Evolutionary conservation across 1,140 invertebrate genomes (phyloP).

Genomic region (Drosophila asahinai): DNA sequence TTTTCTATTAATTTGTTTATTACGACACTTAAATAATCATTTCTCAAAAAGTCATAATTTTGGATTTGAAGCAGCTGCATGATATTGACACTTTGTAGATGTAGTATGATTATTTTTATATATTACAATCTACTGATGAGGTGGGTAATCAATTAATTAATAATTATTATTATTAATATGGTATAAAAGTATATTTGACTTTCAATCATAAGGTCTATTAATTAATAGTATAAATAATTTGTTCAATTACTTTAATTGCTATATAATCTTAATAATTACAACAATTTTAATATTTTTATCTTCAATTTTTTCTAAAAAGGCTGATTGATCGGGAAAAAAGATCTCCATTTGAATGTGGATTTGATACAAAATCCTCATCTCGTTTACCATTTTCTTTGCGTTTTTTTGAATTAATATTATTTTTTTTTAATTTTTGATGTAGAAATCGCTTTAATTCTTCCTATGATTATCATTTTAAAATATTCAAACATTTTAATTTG

Average conservation of each 20-base stretch:
- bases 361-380: constrained; percentile 86
- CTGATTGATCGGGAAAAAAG: constrained; percentile 87
- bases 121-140: constrained; percentile 89
- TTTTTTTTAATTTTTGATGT: constrained; percentile 88
- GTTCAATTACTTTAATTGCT: constrained; percentile 37
- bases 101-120: constrained; percentile 90
- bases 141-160: constrained; percentile 79
- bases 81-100: constrained; percentile 92
- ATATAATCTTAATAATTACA: constrained; percentile 81
- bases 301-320: constrained; percentile 86
- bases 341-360: constrained; percentile 88
- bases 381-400: constrained; percentile 87
- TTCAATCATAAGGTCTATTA: constrained; percentile 62
- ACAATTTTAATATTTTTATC: constrained; percentile 86
- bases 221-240: constrained; percentile 57
- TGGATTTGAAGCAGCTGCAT: constrained; percentile 89
- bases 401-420: constrained; percentile 88
- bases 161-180: constrained; percentile 87
- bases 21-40: constrained; percentile 86
- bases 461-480: constrained; percentile 62
- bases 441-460: constrained; percentile 61
- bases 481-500: constrained; percentile 83
- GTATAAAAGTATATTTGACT: constrained; percentile 89
- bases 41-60: constrained; percentile 88
- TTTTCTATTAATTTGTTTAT: constrained; percentile 87